Evolutionary conservation across 2,888 invertebrate genomes (phyloP).

Genomic region (Amblyjoppa fuscipennis): DNA sequence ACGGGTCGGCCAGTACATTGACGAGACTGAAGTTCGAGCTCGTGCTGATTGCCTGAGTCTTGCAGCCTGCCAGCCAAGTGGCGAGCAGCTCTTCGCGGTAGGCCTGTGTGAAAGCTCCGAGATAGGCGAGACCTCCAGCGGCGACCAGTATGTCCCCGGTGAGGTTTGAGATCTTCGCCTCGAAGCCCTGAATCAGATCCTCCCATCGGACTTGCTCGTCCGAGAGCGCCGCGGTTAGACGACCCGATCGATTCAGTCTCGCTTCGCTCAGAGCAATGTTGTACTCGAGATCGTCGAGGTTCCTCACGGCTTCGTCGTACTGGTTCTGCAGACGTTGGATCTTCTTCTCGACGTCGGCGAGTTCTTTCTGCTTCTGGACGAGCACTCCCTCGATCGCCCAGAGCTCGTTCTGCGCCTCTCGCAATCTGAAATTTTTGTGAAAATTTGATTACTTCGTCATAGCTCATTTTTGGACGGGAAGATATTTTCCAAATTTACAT

Average conservation of each 20-base stretch:
- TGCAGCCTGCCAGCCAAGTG: constrained; percentile 90
- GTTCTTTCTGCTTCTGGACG: constrained; percentile 92
- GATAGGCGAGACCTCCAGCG: constrained; percentile 95
- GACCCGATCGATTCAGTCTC: constrained; percentile 92
- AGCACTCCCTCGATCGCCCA: constrained; percentile 91
- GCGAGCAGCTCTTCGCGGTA: constrained; percentile 90
- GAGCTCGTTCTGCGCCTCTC: constrained; percentile 90
- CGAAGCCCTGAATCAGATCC: constrained; percentile 90
- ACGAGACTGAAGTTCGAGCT: constrained; percentile 90
- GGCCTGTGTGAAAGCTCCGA: constrained; percentile 94
- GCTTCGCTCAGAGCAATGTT: constrained; percentile 92
- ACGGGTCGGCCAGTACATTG: constrained; percentile 92
- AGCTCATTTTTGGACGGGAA: not conserved
- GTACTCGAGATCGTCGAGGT: constrained; percentile 91
- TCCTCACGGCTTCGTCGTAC: constrained; percentile 91
- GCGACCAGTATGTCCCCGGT: constrained; percentile 95
- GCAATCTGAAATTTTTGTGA: constrained; percentile 71
- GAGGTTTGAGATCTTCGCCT: constrained; percentile 89
- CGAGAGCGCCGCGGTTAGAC: constrained; percentile 93
- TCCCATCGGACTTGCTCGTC: constrained; percentile 96
- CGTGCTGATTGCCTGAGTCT: constrained; percentile 89
- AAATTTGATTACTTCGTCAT: constrained; percentile 87
- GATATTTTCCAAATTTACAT: constrained; percentile 74
- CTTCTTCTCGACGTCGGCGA: constrained; percentile 93
- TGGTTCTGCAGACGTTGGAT: constrained; percentile 87